Conservation (phyloP, 2,888 invertebrate species). For the Yponomeuta cagnagella region DNA sequence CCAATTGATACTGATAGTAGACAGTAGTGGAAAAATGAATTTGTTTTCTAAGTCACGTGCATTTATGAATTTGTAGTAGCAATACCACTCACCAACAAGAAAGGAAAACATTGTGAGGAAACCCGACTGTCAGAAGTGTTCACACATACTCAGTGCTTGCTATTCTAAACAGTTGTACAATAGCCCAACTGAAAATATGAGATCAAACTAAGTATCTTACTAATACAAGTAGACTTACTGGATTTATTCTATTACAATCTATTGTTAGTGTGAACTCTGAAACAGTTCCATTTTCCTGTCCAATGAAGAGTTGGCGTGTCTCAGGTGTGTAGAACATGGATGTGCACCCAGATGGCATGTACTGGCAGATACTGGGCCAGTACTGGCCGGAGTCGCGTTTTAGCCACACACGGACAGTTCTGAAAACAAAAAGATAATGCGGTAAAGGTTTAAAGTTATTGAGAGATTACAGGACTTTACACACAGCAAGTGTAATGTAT, state of each 20-base stretch:
- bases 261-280: slow-evolving; percentile 92
- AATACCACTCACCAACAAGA: too few relatives aligned
- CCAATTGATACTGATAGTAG: too few relatives aligned
- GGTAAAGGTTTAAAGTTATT: background rate
- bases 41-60: too few relatives aligned
- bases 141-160: too few relatives aligned
- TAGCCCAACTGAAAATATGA: too few relatives aligned
- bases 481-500: too few relatives aligned
- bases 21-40: too few relatives aligned
- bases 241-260: slow-evolving; percentile 95
- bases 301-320: slow-evolving; percentile 93
- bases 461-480: too few relatives aligned
- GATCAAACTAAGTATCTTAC: background rate
- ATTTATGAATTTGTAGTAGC: too few relatives aligned
- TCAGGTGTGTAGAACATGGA: slow-evolving; percentile 91
- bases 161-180: too few relatives aligned
- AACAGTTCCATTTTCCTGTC: slow-evolving; percentile 95
- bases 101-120: too few relatives aligned
- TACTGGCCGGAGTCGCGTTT: slow-evolving; percentile 98
- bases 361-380: slow-evolving; percentile 99
- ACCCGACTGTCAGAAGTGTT: too few relatives aligned
- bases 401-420: slow-evolving; percentile 97
- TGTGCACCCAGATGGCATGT: slow-evolving; percentile 95
- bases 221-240: slow-evolving; percentile 53
- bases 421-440: slow-evolving; percentile 48